phyloP scores from a whole-genome alignment of 2,113 vertebrate genomes.

The Turdus rufiventris region DNA sequence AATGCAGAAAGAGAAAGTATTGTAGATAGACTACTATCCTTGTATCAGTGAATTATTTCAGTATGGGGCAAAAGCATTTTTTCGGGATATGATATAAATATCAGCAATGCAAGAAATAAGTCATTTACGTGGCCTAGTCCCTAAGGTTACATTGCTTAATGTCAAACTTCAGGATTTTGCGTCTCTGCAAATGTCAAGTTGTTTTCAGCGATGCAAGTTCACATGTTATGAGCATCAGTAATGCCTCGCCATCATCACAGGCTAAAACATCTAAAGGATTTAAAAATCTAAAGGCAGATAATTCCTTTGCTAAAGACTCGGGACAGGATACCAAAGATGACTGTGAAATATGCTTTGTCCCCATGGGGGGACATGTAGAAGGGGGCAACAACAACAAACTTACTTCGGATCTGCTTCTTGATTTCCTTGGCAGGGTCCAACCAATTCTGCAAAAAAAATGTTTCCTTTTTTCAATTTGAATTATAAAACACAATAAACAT shows the following conservation, averaged over 20 bases:
- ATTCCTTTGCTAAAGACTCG: neutral
- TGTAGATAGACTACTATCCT: neutral
- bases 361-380: neutral
- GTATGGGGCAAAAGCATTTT: neutral
- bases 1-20: neutral
- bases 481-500: conserved; percentile 31
- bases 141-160: neutral
- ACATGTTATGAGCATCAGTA: rapidly evolving
- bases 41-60: neutral
- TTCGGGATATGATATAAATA: neutral
- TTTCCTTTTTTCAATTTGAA: conserved; percentile 42
- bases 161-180: neutral
- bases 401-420: conserved; percentile 96
- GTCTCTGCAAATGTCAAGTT: conserved; percentile 47
- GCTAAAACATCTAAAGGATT: neutral
- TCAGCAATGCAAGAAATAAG: neutral
- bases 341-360: neutral
- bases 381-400: conserved; percentile 47
- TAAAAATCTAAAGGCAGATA: neutral
- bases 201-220: neutral
- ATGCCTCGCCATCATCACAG: neutral
- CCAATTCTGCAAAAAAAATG: conserved; percentile 88
- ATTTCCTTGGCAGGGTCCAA: conserved; percentile 93
- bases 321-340: neutral
- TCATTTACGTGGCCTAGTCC: neutral